These are phyloP conservation scores for Lasiurus borealis DNA, from an alignment of 2,113 vertebrate genomes.

Conservation along the genomic window DNA sequence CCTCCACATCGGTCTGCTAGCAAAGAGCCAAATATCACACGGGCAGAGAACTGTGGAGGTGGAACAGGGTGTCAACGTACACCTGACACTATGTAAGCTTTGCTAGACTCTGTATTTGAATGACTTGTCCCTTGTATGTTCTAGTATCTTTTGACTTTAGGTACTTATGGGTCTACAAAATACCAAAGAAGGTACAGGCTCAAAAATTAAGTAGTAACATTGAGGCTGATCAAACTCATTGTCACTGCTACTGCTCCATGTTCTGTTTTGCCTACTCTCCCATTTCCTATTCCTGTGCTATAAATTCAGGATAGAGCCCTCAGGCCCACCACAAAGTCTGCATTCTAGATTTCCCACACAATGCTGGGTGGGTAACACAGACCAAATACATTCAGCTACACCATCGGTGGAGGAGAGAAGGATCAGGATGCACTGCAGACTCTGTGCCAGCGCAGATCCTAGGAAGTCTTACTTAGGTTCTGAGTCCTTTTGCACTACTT, in stretches of 20 bases:
- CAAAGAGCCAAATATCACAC: neutral
- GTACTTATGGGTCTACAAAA: neutral
- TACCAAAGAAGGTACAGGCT: neutral
- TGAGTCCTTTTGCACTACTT: neutral
- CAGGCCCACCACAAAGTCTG: neutral
- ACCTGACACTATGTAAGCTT: neutral
- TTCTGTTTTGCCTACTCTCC: neutral
- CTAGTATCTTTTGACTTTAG: neutral
- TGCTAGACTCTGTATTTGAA: neutral
- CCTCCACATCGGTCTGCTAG: neutral
- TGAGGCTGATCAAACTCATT: neutral
- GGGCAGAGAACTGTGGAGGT: neutral
- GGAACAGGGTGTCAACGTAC: neutral
- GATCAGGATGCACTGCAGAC: neutral
- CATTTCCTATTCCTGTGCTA: neutral
- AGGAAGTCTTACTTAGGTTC: neutral
- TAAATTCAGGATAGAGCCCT: neutral
- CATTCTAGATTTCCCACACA: neutral
- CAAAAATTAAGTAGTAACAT: neutral
- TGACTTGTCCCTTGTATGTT: neutral
- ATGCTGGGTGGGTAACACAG: neutral
- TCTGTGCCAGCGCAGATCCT: neutral
- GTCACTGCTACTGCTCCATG: neutral
- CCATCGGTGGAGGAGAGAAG: neutral
- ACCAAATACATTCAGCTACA: neutral